Percentiles rank a stretch among this genome's conserved stretches.
These are phyloP conservation scores for Natator depressus DNA, from an alignment of 2,113 vertebrate species.

Conservation along the genomic window DNA sequence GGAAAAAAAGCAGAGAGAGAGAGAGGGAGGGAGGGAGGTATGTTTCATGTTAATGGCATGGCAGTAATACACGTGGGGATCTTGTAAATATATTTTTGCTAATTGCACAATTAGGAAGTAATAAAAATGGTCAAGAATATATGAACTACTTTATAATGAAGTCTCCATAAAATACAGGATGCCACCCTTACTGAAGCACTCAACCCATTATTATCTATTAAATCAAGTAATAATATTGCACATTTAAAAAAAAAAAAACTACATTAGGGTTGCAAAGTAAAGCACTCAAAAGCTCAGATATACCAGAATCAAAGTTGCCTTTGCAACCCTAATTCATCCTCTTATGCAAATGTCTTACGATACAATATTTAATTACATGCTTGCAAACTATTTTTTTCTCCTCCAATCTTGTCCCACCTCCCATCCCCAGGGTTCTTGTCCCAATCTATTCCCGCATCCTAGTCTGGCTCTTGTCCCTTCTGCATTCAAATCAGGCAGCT, in stretches of 20 bases:
- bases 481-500: neutral
- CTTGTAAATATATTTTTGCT: neutral
- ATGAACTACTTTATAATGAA: neutral
- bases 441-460: neutral
- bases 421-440: neutral
- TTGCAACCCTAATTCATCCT: neutral
- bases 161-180: neutral
- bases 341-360: neutral
- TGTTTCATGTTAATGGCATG: neutral
- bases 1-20: neutral
- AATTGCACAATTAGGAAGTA: neutral
- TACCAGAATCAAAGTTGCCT: neutral
- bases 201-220: neutral
- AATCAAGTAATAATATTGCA: neutral
- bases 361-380: neutral
- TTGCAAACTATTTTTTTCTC: neutral
- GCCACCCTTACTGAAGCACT: neutral
- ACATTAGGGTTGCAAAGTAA: neutral
- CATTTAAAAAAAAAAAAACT: neutral
- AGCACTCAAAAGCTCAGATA: neutral
- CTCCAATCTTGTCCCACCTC: neutral
- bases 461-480: neutral
- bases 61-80: neutral
- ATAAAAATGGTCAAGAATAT: neutral
- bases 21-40: neutral